A percentile compares a stretch with the other conserved stretches of the same genome.
Evolutionary conservation across 2,113 vertebrate genomes (phyloP).

Genomic region (Cynopterus brachyotis): DNA sequence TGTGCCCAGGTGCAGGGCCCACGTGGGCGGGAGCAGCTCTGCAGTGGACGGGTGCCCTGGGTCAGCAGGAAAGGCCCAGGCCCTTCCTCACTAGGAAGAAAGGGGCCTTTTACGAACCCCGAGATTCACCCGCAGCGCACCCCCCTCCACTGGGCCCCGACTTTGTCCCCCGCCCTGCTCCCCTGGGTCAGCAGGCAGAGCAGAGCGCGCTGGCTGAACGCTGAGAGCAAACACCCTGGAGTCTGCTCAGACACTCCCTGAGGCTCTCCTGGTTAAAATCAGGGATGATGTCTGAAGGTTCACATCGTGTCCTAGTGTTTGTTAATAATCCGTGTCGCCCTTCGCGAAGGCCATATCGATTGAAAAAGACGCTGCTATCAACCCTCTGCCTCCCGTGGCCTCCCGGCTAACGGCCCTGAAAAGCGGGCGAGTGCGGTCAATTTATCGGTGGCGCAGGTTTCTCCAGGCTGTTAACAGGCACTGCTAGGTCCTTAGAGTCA

Average conservation of each 20-base stretch:
- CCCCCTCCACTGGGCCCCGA: neutral
- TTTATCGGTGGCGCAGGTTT: slow-evolving; percentile 54
- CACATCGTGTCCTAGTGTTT: fast-evolving
- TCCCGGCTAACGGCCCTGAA: neutral
- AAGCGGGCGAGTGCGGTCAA: slow-evolving; percentile 44
- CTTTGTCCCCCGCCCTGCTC: neutral
- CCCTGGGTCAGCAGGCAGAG: fast-evolving
- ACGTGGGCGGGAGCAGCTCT: neutral
- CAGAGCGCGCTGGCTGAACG: neutral
- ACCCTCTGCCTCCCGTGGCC: neutral
- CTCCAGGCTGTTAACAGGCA: slow-evolving; percentile 51
- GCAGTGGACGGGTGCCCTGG: neutral
- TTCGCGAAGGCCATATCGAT: neutral
- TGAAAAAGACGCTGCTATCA: neutral
- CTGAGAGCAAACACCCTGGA: no score
- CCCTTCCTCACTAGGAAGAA: fast-evolving
- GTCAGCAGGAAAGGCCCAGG: fast-evolving
- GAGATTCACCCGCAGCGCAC: neutral
- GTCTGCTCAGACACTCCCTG: neutral
- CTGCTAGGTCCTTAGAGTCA: slow-evolving; percentile 14
- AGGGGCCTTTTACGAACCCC: fast-evolving
- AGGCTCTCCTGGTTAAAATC: neutral
- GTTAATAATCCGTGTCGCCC: neutral
- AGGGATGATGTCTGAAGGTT: neutral
- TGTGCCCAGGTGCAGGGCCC: neutral